Percentiles rank a stretch among this genome's conserved stretches.
Conservation (phyloP, 2,797 vertebrate genomes). For the Poecilia wingei region DNA sequence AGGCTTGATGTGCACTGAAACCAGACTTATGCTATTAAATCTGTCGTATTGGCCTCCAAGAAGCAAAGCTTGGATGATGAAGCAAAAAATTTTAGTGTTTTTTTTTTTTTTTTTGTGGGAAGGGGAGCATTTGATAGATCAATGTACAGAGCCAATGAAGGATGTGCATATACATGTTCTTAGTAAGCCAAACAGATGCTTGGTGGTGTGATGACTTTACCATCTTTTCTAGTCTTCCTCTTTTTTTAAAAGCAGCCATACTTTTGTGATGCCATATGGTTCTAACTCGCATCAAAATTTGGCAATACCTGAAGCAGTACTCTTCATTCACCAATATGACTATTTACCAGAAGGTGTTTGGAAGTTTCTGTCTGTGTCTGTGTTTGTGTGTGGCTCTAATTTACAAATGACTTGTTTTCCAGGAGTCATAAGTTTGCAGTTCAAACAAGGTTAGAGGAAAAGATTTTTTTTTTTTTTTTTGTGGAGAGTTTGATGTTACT, state of each 20-base stretch:
- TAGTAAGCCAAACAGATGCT: slow-evolving; percentile 44
- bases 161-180: slow-evolving; percentile 66
- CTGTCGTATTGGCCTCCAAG: slow-evolving; percentile 17
- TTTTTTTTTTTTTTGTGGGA: too few species aligned
- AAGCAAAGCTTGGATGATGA: slow-evolving; percentile 18
- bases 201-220: slow-evolving; percentile 39
- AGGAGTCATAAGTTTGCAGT: slow-evolving; percentile 1
- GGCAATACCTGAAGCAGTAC: slow-evolving; percentile 28
- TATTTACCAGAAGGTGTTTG: slow-evolving; percentile 34
- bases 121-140: slow-evolving; percentile 13
- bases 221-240: slow-evolving; percentile 53
- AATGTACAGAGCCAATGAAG: slow-evolving; percentile 45
- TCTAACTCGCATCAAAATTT: slow-evolving; percentile 15
- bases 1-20: slow-evolving; percentile 33
- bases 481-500: slow-evolving; percentile 44
- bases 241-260: slow-evolving; percentile 42
- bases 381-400: not conserved
- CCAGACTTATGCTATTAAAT: slow-evolving; percentile 25
- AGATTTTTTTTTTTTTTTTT: slow-evolving; percentile 11
- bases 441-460: slow-evolving; percentile 28
- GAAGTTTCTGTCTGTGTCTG: slow-evolving; percentile 8
- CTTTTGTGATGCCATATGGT: slow-evolving; percentile 19
- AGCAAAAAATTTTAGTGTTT: slow-evolving; percentile 13
- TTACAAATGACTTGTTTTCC: slow-evolving; percentile 1
- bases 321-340: not conserved